Base-by-base conservation (phyloP, 2,113 vertebrate species). In the Chauna torquata region DNA sequence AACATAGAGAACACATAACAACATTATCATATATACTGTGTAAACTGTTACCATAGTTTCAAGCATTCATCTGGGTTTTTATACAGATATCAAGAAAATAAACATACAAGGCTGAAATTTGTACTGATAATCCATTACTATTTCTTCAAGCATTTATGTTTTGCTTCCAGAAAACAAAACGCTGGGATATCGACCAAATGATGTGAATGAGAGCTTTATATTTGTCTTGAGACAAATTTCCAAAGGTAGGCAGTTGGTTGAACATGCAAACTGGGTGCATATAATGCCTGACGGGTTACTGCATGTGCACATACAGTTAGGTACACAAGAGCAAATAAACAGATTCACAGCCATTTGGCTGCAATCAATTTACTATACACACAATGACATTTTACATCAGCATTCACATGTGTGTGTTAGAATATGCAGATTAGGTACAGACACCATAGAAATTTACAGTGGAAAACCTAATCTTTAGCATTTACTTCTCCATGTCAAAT, bases 401-500 rank as follows among this genome's bases (percentile, higher is more conserved):
- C 17, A 17, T 80, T 74, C 85, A 79, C 54, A 55, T 0, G 1
- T 78, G 38, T 89, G 49, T 79, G 12, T 45, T n/a, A 65, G 62
- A 71, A 82, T 81, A 77, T 8, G 44, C 55, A 96, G 36, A 83
- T 66, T 50, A 88, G 74, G 66, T 76, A 27, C 57, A 90, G 24
- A 12, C 28, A 66, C 22, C 44, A 86, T 82, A 92, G 72, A 66
- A 68, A 84, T 70, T 19, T 65, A 61, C 22, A 76, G 52, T 70
- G 81, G 57, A 86, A 94, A 74, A 86, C 65, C 38, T 59, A 68
- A 85, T 88, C 44, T 78, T 80, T 24, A 82, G 49, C 0, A 0
- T 89, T 88, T 76, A 91, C 61, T 91, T 92, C 71, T 77, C 81
- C 92, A 94, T 49, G 68, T 65, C 52, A 87, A 69, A 18, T 49